Evolutionary conservation across 2,113 vertebrate species (phyloP).

Genomic region (Macroglossus sobrinus): DNA sequence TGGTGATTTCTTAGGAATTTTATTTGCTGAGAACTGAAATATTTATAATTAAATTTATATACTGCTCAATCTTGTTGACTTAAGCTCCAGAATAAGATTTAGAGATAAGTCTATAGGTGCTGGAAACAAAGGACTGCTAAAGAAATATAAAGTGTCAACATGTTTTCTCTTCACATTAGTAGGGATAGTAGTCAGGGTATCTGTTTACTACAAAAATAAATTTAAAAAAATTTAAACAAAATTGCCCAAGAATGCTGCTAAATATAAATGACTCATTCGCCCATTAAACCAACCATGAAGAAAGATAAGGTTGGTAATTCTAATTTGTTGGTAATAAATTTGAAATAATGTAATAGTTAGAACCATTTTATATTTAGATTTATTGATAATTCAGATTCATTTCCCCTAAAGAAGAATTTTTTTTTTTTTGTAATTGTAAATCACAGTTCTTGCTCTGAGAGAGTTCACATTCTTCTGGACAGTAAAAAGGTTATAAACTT

Average conservation of each 20-base stretch:
- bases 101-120: not conserved
- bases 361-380: not conserved
- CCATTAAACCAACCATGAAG: not conserved
- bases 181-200: not conserved
- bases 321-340: not conserved
- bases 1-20: not conserved
- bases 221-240: not conserved
- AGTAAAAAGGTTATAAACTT: not conserved
- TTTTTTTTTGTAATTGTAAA: not conserved
- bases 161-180: not conserved
- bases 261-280: not conserved
- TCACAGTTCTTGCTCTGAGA: not conserved
- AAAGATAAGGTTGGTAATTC: not conserved
- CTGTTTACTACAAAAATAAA: slow-evolving; percentile 17
- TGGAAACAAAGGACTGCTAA: not conserved
- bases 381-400: not conserved
- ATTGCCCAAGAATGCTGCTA: not conserved
- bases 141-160: not conserved
- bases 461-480: not conserved
- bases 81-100: not conserved
- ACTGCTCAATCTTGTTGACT: not conserved
- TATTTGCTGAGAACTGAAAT: not conserved
- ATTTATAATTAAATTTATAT: not conserved
- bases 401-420: not conserved
- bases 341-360: not conserved